Evolutionary conservation across 2,113 vertebrate species (phyloP).

Genomic region (Tenrec ecaudatus): DNA sequence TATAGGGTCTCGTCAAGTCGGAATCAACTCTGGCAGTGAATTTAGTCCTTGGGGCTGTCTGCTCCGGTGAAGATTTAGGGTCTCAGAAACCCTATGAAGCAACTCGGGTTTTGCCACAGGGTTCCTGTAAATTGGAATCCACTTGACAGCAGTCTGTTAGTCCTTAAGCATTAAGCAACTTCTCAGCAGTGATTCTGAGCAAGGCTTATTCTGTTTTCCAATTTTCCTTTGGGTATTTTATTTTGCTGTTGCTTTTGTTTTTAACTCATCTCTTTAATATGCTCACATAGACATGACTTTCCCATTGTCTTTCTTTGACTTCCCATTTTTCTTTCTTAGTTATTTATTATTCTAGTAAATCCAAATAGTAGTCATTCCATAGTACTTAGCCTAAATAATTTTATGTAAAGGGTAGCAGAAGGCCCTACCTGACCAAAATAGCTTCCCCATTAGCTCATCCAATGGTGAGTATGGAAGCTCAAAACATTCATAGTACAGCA

Average conservation of each 20-base stretch:
- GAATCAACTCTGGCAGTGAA: too few species aligned
- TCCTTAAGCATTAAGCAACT: constrained; percentile 14
- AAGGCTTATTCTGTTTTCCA: constrained; percentile 12
- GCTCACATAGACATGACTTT: not conserved
- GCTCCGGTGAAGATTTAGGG: too few species aligned
- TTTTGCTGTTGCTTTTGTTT: not conserved
- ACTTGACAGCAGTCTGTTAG: not conserved
- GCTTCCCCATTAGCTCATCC: not conserved
- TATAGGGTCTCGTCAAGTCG: too few species aligned
- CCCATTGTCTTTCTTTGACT: not conserved
- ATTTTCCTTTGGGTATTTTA: not conserved
- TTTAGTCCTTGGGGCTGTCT: too few species aligned
- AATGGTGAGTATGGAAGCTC: not conserved
- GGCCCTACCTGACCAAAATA: not conserved
- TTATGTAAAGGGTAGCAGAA: not conserved
- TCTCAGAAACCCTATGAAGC: too few species aligned
- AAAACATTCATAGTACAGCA: not conserved
- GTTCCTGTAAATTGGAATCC: too few species aligned
- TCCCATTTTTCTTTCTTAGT: not conserved
- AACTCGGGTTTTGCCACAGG: too few species aligned
- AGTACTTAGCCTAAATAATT: not conserved
- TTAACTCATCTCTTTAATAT: constrained; percentile 18
- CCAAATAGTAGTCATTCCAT: not conserved
- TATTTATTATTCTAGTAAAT: constrained; percentile 28
- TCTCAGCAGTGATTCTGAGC: not conserved